Conservation (phyloP, 2,888 invertebrate species). For the Cabera pusaria region DNA sequence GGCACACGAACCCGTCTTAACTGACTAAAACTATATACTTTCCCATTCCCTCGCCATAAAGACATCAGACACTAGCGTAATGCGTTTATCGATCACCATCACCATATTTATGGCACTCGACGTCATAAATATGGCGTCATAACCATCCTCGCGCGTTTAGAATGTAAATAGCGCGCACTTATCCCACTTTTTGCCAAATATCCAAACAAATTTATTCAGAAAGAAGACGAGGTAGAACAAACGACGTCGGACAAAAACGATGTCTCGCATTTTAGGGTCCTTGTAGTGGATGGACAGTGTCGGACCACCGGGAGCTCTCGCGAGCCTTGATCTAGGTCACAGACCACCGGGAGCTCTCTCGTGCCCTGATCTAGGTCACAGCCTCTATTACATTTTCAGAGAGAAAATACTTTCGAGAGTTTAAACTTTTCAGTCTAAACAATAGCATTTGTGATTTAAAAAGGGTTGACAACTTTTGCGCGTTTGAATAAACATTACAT, state of each 20-base stretch:
- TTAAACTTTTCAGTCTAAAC: too few species aligned
- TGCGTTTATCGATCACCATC: constrained; percentile 50
- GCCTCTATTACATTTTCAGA: constrained; percentile 1
- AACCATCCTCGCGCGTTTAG: constrained; percentile 51
- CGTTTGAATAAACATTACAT: too few species aligned
- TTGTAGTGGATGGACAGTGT: constrained; percentile 6
- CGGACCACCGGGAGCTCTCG: constrained; percentile 2
- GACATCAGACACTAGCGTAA: constrained; percentile 27
- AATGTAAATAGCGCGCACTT: constrained; percentile 69
- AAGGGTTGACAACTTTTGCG: too few species aligned
- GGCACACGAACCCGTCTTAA: too few species aligned
- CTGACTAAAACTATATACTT: too few species aligned
- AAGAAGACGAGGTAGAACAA: constrained; percentile 39
- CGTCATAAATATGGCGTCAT: constrained; percentile 37
- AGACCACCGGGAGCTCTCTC: constrained; percentile 1
- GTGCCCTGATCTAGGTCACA: not conserved
- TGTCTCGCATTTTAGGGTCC: constrained; percentile 9
- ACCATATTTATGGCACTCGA: constrained; percentile 49
- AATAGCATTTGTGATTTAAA: too few species aligned
- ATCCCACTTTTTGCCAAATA: constrained; percentile 70
- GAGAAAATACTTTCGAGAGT: too few species aligned
- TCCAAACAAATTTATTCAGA: constrained; percentile 72
- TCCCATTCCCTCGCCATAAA: not conserved
- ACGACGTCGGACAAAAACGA: constrained; percentile 40
- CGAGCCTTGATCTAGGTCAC: not conserved